Conservation (phyloP, 2,113 vertebrate genomes). For the Laterallus jamaicensis region DNA sequence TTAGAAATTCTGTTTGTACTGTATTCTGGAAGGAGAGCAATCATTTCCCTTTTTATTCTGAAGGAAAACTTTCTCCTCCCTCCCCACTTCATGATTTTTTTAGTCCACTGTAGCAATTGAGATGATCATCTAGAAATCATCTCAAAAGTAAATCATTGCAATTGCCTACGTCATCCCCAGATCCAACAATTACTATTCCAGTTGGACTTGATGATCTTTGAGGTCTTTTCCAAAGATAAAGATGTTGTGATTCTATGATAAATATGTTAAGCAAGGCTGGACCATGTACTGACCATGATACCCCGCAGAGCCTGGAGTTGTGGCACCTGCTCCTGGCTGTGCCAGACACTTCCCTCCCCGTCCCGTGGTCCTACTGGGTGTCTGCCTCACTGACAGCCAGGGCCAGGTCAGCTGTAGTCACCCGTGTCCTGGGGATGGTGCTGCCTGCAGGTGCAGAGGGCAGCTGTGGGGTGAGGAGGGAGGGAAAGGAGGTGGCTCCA, state of each 20-base stretch:
- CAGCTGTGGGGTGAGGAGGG: not conserved
- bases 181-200: no score
- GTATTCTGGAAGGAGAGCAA: conserved; percentile 5
- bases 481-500: no score
- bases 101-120: not conserved
- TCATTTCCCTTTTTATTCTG: conserved; percentile 42
- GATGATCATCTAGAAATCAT: not conserved
- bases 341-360: no score
- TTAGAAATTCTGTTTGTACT: conserved; percentile 18
- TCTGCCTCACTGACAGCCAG: no score
- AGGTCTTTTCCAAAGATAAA: no score
- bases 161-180: not conserved
- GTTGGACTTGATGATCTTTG: no score
- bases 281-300: no score
- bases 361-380: no score
- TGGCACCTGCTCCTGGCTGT: no score
- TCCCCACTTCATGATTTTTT: not conserved
- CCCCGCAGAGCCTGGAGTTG: no score
- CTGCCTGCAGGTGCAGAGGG: not conserved
- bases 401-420: not conserved
- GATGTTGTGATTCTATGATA: no score
- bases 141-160: conserved; percentile 15
- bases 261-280: no score
- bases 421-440: not conserved
- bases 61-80: conserved; percentile 25